phyloP scores from a whole-genome alignment of 2,797 vertebrate genomes.

The Carcharodon carcharias region DNA sequence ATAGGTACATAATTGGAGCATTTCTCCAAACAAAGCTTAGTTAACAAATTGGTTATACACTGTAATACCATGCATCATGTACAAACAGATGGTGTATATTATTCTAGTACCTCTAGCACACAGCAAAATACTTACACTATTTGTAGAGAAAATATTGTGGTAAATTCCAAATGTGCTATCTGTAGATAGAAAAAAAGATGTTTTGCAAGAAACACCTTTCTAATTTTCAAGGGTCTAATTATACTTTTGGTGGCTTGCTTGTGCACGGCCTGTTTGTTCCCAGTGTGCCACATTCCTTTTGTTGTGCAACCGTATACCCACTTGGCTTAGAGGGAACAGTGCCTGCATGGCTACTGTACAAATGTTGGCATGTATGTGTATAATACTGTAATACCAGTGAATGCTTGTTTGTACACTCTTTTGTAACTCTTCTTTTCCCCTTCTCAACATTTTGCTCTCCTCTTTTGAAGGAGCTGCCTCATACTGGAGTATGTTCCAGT shows the following conservation, averaged over 20 bases:
- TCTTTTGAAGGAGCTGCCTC: background rate
- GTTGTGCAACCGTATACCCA: too few relatives aligned
- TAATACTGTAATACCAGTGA: background rate
- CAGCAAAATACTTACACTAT: conserved; percentile 72
- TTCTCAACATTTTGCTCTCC: background rate
- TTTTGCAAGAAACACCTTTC: background rate
- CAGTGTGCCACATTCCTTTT: too few relatives aligned
- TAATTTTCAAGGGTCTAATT: background rate
- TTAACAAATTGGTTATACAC: conserved; percentile 26
- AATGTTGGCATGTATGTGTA: background rate
- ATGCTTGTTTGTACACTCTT: background rate
- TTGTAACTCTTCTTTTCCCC: background rate
- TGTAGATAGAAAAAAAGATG: background rate
- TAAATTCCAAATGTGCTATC: conserved; percentile 42
- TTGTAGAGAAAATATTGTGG: conserved; percentile 72
- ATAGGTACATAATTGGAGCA: conserved; percentile 59
- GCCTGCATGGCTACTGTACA: background rate
- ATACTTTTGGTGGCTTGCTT: background rate
- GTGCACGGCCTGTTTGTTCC: too few relatives aligned
- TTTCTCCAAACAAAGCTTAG: conserved; percentile 13
- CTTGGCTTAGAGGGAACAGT: too few relatives aligned
- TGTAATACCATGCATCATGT: conserved; percentile 60
- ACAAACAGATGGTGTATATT: conserved; percentile 81
- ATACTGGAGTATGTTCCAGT: background rate
- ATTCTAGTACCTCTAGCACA: conserved; percentile 72